Conservation (phyloP, 2,888 invertebrate genomes). For the Junonia oenone region DNA sequence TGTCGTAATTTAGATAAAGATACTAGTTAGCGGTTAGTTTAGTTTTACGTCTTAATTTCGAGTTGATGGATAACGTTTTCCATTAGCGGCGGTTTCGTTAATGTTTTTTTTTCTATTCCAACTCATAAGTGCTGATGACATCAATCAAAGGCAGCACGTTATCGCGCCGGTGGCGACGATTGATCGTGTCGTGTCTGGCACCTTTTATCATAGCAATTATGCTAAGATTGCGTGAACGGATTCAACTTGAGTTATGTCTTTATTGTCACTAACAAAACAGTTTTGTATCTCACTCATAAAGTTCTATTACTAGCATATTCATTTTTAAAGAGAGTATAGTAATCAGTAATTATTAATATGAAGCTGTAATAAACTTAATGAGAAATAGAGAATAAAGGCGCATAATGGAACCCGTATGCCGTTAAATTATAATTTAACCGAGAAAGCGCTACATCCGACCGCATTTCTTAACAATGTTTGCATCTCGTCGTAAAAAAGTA, state of each 20-base stretch:
- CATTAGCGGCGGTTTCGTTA: conserved; percentile 65
- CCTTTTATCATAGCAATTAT: conserved; percentile 51
- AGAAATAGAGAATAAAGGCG: conserved; percentile 14
- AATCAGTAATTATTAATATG: background rate
- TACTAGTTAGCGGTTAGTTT: conserved; percentile 35
- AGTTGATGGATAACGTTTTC: conserved; percentile 65
- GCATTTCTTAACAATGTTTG: conserved; percentile 56
- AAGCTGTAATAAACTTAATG: background rate
- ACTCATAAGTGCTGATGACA: conserved; percentile 60
- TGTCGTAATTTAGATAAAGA: conserved; percentile 54
- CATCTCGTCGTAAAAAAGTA: conserved; percentile 54
- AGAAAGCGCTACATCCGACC: conserved; percentile 49
- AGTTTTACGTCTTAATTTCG: conserved; percentile 54
- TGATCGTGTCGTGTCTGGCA: conserved; percentile 56
- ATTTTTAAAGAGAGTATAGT: too few species aligned
- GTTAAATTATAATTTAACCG: conserved; percentile 52
- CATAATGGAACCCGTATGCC: conserved; percentile 51
- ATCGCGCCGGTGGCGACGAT: conserved; percentile 64
- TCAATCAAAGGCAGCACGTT: conserved; percentile 56
- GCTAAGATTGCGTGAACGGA: conserved; percentile 23
- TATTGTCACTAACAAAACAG: conserved; percentile 24
- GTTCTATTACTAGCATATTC: too few species aligned
- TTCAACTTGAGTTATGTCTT: conserved; percentile 29
- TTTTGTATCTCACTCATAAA: conserved; percentile 4
- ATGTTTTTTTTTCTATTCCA: conserved; percentile 49